A percentile compares a stretch with the other conserved stretches of the same genome.
These are phyloP conservation scores for Ginglymostoma cirratum DNA, from an alignment of 2,113 vertebrate species.

Conservation along the genomic window DNA sequence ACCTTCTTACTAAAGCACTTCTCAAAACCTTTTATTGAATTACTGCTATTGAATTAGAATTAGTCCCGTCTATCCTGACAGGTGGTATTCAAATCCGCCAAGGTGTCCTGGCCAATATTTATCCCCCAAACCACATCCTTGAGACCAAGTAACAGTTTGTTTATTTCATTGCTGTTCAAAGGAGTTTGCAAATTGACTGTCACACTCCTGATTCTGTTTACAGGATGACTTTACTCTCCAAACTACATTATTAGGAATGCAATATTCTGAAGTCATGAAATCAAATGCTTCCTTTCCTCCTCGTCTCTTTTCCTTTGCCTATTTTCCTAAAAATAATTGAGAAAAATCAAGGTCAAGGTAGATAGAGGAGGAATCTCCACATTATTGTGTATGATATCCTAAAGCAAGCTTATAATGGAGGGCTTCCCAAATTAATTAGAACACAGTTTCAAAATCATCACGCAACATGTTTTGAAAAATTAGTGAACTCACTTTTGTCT, in stretches of 20 bases:
- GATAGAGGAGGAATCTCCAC: not conserved
- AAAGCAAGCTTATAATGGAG: not conserved
- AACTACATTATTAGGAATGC: not conserved
- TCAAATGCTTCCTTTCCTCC: not conserved
- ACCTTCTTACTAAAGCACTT: not conserved
- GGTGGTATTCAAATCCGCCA: not conserved
- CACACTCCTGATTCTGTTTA: not conserved
- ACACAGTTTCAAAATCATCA: not conserved
- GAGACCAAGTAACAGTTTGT: not conserved
- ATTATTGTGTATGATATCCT: not conserved
- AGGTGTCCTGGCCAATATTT: not conserved
- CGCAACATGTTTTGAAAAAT: not conserved
- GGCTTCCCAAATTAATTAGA: not conserved
- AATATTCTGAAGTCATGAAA: not conserved
- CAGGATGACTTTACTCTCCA: not conserved
- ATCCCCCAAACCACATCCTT: not conserved
- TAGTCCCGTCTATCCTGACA: not conserved
- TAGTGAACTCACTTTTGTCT: not conserved
- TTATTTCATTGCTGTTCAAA: not conserved
- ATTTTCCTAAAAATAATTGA: not conserved
- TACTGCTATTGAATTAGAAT: not conserved
- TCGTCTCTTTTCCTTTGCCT: not conserved
- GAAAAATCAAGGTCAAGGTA: not conserved
- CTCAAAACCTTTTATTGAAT: not conserved
- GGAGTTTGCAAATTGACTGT: not conserved